Evolutionary conservation across 2,797 vertebrate species (phyloP).

Genomic region (Strix occidentalis): DNA sequence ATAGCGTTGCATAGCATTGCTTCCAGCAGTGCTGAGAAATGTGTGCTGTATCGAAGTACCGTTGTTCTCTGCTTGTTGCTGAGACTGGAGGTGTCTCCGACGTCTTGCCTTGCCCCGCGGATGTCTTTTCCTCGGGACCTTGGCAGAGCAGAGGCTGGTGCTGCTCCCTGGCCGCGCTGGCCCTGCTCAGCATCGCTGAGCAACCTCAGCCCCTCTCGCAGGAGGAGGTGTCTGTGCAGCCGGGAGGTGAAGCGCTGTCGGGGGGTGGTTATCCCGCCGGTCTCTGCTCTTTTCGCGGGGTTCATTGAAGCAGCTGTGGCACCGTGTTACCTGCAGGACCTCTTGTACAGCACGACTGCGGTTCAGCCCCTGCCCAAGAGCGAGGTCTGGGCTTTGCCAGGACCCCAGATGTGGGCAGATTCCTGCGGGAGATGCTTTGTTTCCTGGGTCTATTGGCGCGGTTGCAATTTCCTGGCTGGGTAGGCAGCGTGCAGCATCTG

Average conservation of each 20-base stretch:
- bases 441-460: not conserved
- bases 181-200: not conserved
- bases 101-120: not conserved
- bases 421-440: not conserved
- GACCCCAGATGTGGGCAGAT: not conserved
- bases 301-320: rapidly evolving
- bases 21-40: rapidly evolving
- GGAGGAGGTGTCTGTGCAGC: too few relatives aligned
- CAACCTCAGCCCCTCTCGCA: rapidly evolving
- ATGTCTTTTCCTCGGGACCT: rapidly evolving
- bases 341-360: rapidly evolving
- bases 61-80: not conserved
- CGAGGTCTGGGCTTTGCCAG: not conserved
- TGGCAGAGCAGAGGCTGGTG: not conserved
- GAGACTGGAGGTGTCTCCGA: rapidly evolving
- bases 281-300: not conserved
- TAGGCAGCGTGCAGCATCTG: not conserved
- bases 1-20: rapidly evolving
- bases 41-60: rapidly evolving
- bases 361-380: rapidly evolving
- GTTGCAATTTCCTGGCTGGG: not conserved
- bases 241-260: rapidly evolving
- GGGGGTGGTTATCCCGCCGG: rapidly evolving
- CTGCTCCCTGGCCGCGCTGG: not conserved
- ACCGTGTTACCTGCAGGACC: not conserved